Evolutionary conservation across 1,140 invertebrate genomes (phyloP).

Genomic region (Belonocnema kinseyi): DNA sequence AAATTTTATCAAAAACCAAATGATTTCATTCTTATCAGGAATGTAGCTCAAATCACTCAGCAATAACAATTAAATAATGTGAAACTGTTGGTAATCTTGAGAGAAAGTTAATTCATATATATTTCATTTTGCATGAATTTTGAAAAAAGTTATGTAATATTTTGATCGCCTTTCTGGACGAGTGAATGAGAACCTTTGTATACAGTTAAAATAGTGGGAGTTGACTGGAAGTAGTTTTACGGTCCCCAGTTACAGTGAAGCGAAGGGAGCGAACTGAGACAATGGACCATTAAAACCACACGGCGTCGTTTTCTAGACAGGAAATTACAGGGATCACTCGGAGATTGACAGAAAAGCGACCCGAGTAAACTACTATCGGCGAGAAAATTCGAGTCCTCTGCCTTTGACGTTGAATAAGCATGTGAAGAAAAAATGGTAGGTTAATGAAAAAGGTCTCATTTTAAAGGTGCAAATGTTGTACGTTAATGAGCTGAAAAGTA

Average conservation of each 20-base stretch:
- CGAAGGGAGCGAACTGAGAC: constrained; percentile 61
- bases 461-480: too few relatives aligned
- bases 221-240: constrained; percentile 54
- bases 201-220: constrained; percentile 69
- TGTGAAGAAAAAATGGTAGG: too few relatives aligned
- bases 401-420: too few relatives aligned
- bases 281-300: constrained; percentile 74
- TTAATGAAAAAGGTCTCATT: too few relatives aligned
- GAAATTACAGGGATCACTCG: constrained; percentile 75
- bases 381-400: too few relatives aligned
- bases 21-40: too few relatives aligned
- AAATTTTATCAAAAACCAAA: too few relatives aligned
- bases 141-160: neutral
- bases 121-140: neutral
- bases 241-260: constrained; percentile 44
- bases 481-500: too few relatives aligned
- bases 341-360: constrained; percentile 75
- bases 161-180: neutral
- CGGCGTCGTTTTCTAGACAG: constrained; percentile 74
- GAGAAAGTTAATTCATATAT: neutral
- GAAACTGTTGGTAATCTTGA: neutral
- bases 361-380: constrained; percentile 56
- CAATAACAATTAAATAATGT: too few relatives aligned
- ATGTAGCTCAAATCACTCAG: too few relatives aligned
- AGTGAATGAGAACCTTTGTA: constrained; percentile 64